Percentiles rank a stretch among this genome's conserved stretches.
Evolutionary conservation across 2,113 vertebrate genomes (phyloP).

Genomic region (Ornithorhynchus anatinus): DNA sequence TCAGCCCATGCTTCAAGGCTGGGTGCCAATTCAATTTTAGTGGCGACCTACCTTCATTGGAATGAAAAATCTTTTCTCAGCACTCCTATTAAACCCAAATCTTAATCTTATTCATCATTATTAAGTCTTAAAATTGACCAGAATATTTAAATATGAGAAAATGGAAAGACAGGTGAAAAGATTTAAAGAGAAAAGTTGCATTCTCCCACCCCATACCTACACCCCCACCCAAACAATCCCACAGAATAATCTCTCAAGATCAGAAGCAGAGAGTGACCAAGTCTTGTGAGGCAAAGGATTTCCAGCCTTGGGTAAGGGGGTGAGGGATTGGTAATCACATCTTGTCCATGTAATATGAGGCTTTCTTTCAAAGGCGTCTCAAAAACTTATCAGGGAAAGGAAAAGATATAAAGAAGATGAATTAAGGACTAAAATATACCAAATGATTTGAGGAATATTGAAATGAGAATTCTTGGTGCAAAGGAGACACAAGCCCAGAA

Average conservation of each 20-base stretch:
- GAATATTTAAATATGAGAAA: constrained; percentile 75
- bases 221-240: no score
- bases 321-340: constrained; percentile 37
- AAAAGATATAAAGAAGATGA: constrained; percentile 46
- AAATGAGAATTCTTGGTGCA: constrained; percentile 35
- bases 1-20: constrained; percentile 10
- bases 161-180: constrained; percentile 51
- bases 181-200: constrained; percentile 63
- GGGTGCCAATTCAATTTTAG: constrained; percentile 60
- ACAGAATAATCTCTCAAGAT: constrained; percentile 38
- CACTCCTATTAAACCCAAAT: constrained; percentile 75
- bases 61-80: constrained; percentile 76
- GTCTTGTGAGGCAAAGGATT: constrained; percentile 5
- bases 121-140: constrained; percentile 70
- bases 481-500: no score
- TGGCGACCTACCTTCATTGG: constrained; percentile 53
- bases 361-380: constrained; percentile 58
- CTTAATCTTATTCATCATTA: constrained; percentile 77
- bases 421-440: constrained; percentile 40
- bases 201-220: no score
- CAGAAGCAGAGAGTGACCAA: background rate
- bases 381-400: constrained; percentile 22
- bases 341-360: constrained; percentile 19
- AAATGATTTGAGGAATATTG: constrained; percentile 18
- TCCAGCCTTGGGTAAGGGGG: background rate